Evolutionary conservation across 2,797 vertebrate species (phyloP).

Genomic region (Austrolebias charrua): DNA sequence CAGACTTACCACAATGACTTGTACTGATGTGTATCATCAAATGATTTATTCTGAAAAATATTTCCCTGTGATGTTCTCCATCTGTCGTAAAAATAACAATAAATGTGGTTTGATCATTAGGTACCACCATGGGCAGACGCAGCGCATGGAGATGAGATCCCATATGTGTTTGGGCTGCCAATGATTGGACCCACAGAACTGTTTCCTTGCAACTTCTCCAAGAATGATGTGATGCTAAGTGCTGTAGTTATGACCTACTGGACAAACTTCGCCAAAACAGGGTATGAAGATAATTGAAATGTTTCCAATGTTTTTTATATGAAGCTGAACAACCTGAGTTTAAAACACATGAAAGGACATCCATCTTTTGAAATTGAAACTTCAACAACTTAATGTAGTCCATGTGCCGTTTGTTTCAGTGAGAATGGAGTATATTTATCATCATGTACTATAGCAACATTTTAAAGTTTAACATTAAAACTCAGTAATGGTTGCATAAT

Average conservation of each 20-base stretch:
- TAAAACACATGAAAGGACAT: neutral
- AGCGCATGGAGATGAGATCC: constrained; percentile 97
- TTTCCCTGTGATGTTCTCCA: neutral
- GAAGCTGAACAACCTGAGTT: neutral
- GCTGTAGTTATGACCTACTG: constrained; percentile 99
- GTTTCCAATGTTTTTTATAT: neutral
- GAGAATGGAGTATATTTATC: too few species aligned
- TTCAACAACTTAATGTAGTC: too few species aligned
- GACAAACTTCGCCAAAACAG: constrained; percentile 99
- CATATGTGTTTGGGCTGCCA: constrained; percentile 95
- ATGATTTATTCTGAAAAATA: neutral
- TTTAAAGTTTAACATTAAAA: too few species aligned
- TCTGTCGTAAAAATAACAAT: constrained; percentile 37
- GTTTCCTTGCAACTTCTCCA: constrained; percentile 99
- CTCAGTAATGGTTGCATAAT: too few species aligned
- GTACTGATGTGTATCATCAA: too few species aligned
- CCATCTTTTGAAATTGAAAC: too few species aligned
- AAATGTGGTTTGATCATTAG: constrained; percentile 51
- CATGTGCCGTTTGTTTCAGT: too few species aligned
- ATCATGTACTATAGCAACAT: too few species aligned
- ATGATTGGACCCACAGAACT: constrained; percentile 99
- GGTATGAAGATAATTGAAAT: constrained; percentile 77
- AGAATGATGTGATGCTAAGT: constrained; percentile 99
- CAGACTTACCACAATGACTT: neutral
- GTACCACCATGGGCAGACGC: constrained; percentile 98